A percentile compares a stretch with the other conserved stretches of the same genome.
phyloP scores from a whole-genome alignment of 2,888 invertebrate genomes.

The Panopea generosa region DNA sequence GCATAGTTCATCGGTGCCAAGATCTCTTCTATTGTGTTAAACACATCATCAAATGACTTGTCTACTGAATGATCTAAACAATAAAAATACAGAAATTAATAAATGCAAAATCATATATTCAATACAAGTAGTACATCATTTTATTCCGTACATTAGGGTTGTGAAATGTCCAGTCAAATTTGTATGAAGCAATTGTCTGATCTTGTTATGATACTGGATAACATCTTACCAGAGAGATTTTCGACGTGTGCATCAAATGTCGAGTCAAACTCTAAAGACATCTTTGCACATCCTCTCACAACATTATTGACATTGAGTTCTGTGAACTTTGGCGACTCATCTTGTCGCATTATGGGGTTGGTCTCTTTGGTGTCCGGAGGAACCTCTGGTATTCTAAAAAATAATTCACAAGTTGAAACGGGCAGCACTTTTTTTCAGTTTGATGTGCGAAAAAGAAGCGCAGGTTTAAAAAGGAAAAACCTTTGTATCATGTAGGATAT shows the following conservation, averaged over 20 bases:
- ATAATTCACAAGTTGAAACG: too few species aligned
- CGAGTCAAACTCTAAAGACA: constrained; percentile 93
- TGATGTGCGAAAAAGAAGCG: too few species aligned
- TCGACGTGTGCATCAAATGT: constrained; percentile 89
- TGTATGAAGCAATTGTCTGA: too few species aligned
- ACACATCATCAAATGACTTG: constrained; percentile 77
- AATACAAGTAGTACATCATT: too few species aligned
- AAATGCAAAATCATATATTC: too few species aligned
- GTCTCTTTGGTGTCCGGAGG: constrained; percentile 91
- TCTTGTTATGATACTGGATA: too few species aligned
- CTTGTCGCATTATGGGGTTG: constrained; percentile 89
- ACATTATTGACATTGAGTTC: constrained; percentile 91
- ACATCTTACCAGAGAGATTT: constrained; percentile 76
- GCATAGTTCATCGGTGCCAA: constrained; percentile 92
- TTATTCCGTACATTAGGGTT: too few species aligned
- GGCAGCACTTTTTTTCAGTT: too few species aligned
- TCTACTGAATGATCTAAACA: constrained; percentile 67
- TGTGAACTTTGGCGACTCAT: constrained; percentile 92
- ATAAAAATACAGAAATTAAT: too few species aligned
- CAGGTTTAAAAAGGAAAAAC: too few species aligned
- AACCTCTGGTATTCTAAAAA: constrained; percentile 87
- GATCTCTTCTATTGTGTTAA: constrained; percentile 87
- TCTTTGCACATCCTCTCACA: constrained; percentile 93
- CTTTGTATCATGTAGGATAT: too few species aligned
- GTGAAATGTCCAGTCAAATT: too few species aligned